Evolutionary conservation across 92 coral and sea anemone genomes (phyloP).

Genomic region (Anthopleura xanthogrammica): DNA sequence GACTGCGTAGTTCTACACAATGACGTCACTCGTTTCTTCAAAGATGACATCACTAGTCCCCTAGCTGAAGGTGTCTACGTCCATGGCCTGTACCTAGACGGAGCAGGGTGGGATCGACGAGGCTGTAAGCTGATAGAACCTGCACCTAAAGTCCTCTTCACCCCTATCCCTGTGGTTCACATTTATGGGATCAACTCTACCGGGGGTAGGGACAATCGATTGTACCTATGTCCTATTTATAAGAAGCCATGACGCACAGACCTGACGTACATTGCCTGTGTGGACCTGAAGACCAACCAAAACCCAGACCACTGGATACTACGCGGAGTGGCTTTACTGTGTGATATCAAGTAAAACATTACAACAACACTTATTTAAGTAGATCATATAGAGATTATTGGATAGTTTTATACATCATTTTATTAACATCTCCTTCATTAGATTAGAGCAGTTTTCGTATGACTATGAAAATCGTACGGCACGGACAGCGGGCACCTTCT

Average conservation of each 20-base stretch:
- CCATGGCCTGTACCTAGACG: slow-evolving; percentile 83
- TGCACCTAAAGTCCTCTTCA: slow-evolving; percentile 80
- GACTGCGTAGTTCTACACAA: neutral
- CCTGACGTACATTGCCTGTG: slow-evolving; percentile 92
- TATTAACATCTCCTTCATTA: no score
- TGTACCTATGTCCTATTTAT: slow-evolving; percentile 98
- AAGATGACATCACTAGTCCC: neutral
- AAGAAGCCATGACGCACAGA: slow-evolving; percentile 96
- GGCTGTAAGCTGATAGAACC: slow-evolving; percentile 95
- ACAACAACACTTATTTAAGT: neutral
- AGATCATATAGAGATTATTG: slow-evolving; percentile 21
- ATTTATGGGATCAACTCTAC: slow-evolving; percentile 18
- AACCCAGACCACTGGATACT: slow-evolving; percentile 99
- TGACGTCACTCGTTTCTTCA: neutral
- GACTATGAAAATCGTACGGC: neutral
- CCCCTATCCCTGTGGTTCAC: slow-evolving; percentile 61
- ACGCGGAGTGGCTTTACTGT: slow-evolving; percentile 94
- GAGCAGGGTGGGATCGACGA: slow-evolving; percentile 99
- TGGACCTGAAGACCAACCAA: slow-evolving; percentile 95
- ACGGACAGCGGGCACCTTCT: neutral
- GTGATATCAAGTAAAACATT: slow-evolving; percentile 62
- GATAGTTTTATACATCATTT: neutral
- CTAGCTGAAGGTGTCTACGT: slow-evolving; percentile 90
- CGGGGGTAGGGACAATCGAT: slow-evolving; percentile 56
- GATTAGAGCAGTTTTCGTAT: neutral